These are phyloP conservation scores for Arctopsyche grandis DNA, from an alignment of 1,140 invertebrate genomes.

Conservation along the genomic window DNA sequence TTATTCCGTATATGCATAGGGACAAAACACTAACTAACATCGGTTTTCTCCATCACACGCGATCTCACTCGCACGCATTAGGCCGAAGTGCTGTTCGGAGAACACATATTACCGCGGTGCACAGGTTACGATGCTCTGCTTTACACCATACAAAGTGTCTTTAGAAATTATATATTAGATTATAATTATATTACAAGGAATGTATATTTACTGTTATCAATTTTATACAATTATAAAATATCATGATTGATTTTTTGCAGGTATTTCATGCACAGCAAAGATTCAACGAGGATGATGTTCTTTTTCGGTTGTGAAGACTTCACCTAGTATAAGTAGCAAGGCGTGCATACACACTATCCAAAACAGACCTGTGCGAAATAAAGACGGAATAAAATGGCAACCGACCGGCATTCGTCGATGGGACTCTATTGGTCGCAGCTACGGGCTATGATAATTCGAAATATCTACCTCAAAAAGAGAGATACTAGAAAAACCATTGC, in stretches of 20 bases:
- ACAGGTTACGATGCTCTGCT: too few relatives aligned
- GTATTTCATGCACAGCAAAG: constrained; percentile 7
- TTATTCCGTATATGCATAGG: too few relatives aligned
- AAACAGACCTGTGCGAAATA: constrained; percentile 32
- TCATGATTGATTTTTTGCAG: constrained; percentile 2
- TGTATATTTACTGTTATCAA: background rate
- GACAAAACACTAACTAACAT: too few relatives aligned
- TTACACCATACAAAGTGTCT: too few relatives aligned
- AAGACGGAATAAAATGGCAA: constrained; percentile 59
- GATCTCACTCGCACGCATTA: too few relatives aligned
- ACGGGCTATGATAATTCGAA: constrained; percentile 75
- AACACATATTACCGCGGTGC: too few relatives aligned
- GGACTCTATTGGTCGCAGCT: constrained; percentile 71
- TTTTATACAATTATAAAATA: background rate
- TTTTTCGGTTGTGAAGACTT: constrained; percentile 22
- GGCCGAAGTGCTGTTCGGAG: too few relatives aligned
- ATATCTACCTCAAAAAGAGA: constrained; percentile 76
- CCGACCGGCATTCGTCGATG: constrained; percentile 59
- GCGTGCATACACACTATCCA: background rate
- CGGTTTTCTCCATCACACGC: too few relatives aligned
- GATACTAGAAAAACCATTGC: constrained; percentile 78
- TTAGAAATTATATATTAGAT: too few relatives aligned
- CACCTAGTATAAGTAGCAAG: constrained; percentile 7
- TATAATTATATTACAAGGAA: background rate
- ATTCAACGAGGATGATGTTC: constrained; percentile 3